Evolutionary conservation across 30 jellyfish, hydroid and myxozoan genomes (phyloP).

Genomic region (Pelagia noctiluca): DNA sequence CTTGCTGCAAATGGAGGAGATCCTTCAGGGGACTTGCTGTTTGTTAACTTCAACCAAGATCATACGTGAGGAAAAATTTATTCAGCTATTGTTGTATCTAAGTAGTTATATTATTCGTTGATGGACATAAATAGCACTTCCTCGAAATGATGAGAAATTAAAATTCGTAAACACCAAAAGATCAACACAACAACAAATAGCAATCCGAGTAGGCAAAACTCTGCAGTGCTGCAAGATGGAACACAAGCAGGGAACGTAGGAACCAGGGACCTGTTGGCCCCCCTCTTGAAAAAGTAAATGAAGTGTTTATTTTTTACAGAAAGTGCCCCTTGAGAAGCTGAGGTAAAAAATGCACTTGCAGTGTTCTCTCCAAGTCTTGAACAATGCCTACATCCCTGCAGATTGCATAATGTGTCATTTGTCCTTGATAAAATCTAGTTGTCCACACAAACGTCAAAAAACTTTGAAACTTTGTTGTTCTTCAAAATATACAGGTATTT

Average conservation of each 20-base stretch:
- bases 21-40: constrained; percentile 95
- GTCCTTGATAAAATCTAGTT: background rate
- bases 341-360: no score
- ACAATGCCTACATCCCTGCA: no score
- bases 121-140: background rate
- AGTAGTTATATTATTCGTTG: background rate
- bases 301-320: no score
- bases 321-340: no score
- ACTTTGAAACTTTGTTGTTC: background rate
- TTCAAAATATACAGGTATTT: no score
- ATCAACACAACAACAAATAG: background rate
- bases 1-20: constrained; percentile 99
- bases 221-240: no score
- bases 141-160: background rate
- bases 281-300: no score
- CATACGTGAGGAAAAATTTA: constrained; percentile 69
- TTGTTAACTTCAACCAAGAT: constrained; percentile 93
- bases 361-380: no score
- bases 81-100: background rate
- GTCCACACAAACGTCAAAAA: background rate
- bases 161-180: no score
- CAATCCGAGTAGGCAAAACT: no score
- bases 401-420: background rate
- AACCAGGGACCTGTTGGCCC: no score
- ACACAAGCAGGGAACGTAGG: no score